Percentiles rank a stretch among this genome's conserved stretches.
phyloP scores from a whole-genome alignment of 2,888 invertebrate species.

The Epinotia nisella region DNA sequence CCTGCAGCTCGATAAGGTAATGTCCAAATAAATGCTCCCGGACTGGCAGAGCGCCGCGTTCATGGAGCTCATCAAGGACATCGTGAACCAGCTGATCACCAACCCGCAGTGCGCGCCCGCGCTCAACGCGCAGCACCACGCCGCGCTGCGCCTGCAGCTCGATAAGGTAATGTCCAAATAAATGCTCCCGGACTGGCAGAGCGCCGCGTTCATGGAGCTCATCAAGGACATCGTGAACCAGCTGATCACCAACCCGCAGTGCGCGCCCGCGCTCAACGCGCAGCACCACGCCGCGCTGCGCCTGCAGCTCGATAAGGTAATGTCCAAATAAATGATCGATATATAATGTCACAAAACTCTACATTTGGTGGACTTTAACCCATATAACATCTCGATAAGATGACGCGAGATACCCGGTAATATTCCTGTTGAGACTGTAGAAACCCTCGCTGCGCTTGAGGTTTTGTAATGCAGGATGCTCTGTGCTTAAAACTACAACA shows the following conservation, averaged over 20 bases:
- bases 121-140: slow-evolving; percentile 71
- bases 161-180: no score
- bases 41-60: slow-evolving; percentile 91
- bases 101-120: slow-evolving; percentile 90
- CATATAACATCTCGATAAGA: no score
- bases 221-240: slow-evolving; percentile 94
- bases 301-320: slow-evolving; percentile 79
- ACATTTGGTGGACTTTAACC: no score
- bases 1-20: slow-evolving; percentile 79
- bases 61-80: slow-evolving; percentile 93
- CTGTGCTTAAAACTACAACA: no score
- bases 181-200: slow-evolving; percentile 91
- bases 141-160: slow-evolving; percentile 63
- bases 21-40: no score
- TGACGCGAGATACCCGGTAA: no score
- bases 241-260: slow-evolving; percentile 91
- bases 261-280: slow-evolving; percentile 85
- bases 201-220: slow-evolving; percentile 91
- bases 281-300: slow-evolving; percentile 62
- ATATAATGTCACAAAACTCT: no score
- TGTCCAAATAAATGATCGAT: no score
- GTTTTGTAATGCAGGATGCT: no score
- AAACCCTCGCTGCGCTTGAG: no score
- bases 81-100: slow-evolving; percentile 92
- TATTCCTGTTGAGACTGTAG: no score